These are phyloP conservation scores for Aphodius sticticus DNA, from an alignment of 2,888 invertebrate species.

Conservation along the genomic window DNA sequence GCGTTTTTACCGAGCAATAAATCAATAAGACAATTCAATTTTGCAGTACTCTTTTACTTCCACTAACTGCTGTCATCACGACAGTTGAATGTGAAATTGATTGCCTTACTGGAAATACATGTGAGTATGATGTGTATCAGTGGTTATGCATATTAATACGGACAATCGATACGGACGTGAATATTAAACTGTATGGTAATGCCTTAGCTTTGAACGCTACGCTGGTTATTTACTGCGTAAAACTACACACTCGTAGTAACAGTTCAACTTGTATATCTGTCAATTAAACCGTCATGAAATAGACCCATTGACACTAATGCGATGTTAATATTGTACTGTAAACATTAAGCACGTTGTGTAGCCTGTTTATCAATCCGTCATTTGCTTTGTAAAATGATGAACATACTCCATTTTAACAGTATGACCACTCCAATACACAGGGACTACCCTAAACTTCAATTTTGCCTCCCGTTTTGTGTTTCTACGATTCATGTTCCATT, in stretches of 20 bases:
- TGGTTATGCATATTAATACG: not conserved
- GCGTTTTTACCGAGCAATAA: not conserved
- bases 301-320: not conserved
- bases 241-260: not conserved
- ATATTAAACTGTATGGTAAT: not conserved
- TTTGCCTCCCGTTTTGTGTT: too few relatives aligned
- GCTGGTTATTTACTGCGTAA: not conserved
- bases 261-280: not conserved
- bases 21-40: not conserved
- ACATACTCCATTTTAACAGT: not conserved
- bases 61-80: not conserved
- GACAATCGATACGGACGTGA: not conserved
- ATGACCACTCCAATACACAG: too few relatives aligned
- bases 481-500: too few relatives aligned
- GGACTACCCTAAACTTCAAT: too few relatives aligned
- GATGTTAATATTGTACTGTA: not conserved
- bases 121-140: not conserved
- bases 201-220: not conserved
- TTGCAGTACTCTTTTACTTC: not conserved
- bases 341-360: not conserved
- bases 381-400: not conserved
- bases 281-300: not conserved
- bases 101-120: not conserved
- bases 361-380: not conserved
- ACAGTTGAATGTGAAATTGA: not conserved